These are phyloP conservation scores for Glaucopsyche alexis DNA, from an alignment of 2,888 invertebrate genomes.

Conservation along the genomic window DNA sequence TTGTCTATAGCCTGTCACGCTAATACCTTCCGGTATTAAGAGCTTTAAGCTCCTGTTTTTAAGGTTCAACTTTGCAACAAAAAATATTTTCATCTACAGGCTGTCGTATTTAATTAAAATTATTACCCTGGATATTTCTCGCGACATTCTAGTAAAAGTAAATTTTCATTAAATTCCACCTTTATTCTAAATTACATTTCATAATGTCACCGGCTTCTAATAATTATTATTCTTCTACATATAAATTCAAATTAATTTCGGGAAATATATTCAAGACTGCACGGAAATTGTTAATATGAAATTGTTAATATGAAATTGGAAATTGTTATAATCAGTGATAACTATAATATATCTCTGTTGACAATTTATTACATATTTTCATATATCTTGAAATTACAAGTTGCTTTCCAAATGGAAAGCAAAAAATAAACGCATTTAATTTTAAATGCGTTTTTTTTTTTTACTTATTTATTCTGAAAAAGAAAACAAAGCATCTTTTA, in stretches of 20 bases:
- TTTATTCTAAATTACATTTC: conserved; percentile 10
- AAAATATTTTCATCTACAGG: neutral
- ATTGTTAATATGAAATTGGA: too few relatives aligned
- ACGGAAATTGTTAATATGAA: neutral
- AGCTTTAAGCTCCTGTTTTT: neutral
- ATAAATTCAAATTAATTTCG: neutral
- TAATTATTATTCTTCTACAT: neutral
- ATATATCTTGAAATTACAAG: neutral
- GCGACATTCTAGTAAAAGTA: neutral
- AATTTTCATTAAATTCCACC: conserved; percentile 6
- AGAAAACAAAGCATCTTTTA: too few relatives aligned
- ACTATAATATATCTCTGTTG: too few relatives aligned
- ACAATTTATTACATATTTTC: too few relatives aligned
- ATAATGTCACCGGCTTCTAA: neutral
- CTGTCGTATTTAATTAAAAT: neutral
- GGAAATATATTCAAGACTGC: neutral
- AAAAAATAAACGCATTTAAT: too few relatives aligned
- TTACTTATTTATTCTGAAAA: too few relatives aligned
- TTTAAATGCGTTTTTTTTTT: too few relatives aligned
- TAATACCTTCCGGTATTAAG: neutral
- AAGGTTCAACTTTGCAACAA: neutral
- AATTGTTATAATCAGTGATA: too few relatives aligned
- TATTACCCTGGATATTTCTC: neutral
- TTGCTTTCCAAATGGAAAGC: neutral
- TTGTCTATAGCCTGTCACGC: neutral